Evolutionary conservation across 2,888 invertebrate species (phyloP).

Genomic region (Helobdella robusta): DNA sequence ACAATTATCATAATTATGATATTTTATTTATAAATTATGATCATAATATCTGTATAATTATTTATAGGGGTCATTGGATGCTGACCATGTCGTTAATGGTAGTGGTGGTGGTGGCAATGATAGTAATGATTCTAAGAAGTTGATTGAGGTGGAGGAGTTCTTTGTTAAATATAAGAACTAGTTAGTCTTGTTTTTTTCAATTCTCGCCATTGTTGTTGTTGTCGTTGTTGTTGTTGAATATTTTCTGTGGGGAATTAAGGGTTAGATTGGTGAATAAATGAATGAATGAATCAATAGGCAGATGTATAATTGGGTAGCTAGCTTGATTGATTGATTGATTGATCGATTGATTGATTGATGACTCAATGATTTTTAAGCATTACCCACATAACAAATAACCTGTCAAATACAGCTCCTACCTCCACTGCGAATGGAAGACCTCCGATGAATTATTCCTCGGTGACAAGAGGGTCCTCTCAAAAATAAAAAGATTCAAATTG

Average conservation of each 20-base stretch:
- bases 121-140: no score
- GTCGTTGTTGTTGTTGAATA: not conserved
- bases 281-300: no score
- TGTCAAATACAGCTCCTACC: constrained; percentile 61
- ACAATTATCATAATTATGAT: no score
- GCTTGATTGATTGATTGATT: no score
- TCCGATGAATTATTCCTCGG: constrained; percentile 88
- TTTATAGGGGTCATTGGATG: not conserved
- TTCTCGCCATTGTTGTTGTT: not conserved
- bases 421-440: constrained; percentile 98
- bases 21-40: no score
- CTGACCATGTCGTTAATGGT: constrained; percentile 7
- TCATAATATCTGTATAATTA: no score
- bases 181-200: constrained; percentile 39
- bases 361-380: no score
- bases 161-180: constrained; percentile 53
- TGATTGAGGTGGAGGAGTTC: constrained; percentile 46
- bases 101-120: constrained; percentile 12
- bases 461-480: constrained; percentile 83
- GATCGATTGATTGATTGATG: no score
- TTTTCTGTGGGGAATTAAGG: no score
- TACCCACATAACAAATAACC: no score
- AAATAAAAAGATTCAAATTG: constrained; percentile 61
- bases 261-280: no score
- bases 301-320: no score